Evolutionary conservation across 2,797 vertebrate species (phyloP).

Genomic region (Toxotes lorentzi): DNA sequence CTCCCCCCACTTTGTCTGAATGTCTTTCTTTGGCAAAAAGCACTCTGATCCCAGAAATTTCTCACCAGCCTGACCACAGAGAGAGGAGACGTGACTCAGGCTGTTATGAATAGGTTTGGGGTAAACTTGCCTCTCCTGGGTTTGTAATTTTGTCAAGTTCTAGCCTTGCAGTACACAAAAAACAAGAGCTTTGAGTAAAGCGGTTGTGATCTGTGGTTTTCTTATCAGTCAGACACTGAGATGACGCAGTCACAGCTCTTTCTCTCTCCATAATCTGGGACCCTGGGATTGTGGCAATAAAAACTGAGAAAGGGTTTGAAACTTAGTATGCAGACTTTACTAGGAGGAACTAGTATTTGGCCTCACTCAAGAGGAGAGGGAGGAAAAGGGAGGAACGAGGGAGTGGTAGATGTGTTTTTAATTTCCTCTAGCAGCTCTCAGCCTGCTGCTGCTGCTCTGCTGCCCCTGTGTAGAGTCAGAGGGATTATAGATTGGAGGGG

Average conservation of each 20-base stretch:
- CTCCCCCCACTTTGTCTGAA: constrained; percentile 34
- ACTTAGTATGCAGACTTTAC: constrained; percentile 35
- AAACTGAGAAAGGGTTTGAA: constrained; percentile 45
- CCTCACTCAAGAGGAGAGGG: constrained; percentile 40
- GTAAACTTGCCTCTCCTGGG: not conserved
- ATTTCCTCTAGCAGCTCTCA: constrained; percentile 66
- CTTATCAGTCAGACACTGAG: constrained; percentile 1
- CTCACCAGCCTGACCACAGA: constrained; percentile 50
- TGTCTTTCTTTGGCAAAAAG: constrained; percentile 42
- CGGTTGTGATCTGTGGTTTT: constrained; percentile 20
- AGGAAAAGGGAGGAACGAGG: constrained; percentile 60
- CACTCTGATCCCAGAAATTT: constrained; percentile 48
- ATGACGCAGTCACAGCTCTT: not conserved
- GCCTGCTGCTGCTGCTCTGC: constrained; percentile 41
- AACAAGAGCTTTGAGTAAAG: not conserved
- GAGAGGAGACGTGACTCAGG: constrained; percentile 32
- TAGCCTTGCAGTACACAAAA: constrained; percentile 5
- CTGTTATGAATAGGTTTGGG: constrained; percentile 14
- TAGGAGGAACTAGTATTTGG: constrained; percentile 51
- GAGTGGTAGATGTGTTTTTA: constrained; percentile 78
- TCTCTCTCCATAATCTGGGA: constrained; percentile 20
- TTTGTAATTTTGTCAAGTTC: constrained; percentile 10
- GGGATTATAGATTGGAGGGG: constrained; percentile 46
- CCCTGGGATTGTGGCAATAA: constrained; percentile 23
- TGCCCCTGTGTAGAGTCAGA: constrained; percentile 40